Percentiles rank a stretch among this genome's conserved stretches.
Evolutionary conservation across 2,113 vertebrate species (phyloP).

Genomic region (Cyprinodon brontotheroides): DNA sequence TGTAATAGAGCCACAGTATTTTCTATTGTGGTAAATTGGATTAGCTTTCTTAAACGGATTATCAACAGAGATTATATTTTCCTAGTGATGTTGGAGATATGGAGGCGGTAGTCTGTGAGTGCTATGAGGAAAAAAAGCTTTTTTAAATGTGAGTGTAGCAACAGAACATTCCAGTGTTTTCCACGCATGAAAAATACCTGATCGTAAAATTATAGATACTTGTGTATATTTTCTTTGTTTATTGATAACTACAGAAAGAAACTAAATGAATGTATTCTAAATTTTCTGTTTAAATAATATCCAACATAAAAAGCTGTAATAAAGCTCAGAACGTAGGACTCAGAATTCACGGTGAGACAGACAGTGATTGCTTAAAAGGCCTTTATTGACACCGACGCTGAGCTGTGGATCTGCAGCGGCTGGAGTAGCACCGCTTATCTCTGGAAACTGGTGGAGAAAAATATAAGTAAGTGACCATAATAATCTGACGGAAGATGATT

Average conservation of each 20-base stretch:
- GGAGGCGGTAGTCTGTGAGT: background rate
- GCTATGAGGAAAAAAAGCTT: slow-evolving; percentile 10
- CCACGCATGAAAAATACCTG: background rate
- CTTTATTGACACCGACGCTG: no score
- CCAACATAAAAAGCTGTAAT: no score
- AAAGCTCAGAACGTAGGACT: no score
- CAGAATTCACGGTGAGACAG: no score
- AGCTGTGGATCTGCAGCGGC: no score
- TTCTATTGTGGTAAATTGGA: background rate
- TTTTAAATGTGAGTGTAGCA: background rate
- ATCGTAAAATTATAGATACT: background rate
- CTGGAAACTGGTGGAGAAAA: no score
- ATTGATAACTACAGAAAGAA: background rate
- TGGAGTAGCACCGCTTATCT: no score
- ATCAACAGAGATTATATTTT: slow-evolving; percentile 21
- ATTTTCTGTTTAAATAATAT: background rate
- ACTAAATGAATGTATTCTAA: background rate
- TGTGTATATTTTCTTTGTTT: background rate
- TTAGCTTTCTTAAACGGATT: slow-evolving; percentile 15
- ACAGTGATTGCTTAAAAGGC: no score
- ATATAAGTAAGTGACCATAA: no score
- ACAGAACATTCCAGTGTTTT: background rate
- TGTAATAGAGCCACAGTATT: background rate
- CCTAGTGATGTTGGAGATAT: slow-evolving; percentile 17
- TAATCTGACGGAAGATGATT: no score